phyloP scores from a whole-genome alignment of 2,797 vertebrate genomes.

The Adelosebastes latens region DNA sequence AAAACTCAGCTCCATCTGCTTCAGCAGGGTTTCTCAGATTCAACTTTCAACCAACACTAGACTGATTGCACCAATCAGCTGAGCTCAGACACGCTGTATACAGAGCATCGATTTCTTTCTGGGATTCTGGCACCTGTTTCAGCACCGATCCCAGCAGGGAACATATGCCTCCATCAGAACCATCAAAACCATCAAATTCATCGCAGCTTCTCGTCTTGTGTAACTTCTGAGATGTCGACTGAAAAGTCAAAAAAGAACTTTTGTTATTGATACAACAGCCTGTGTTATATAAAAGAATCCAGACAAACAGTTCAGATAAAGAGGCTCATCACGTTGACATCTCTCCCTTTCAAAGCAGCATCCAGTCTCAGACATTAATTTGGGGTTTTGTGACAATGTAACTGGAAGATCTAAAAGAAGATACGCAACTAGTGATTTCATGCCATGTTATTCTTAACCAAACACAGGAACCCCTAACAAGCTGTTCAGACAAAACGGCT shows the following conservation, averaged over 20 bases:
- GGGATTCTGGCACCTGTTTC: neutral
- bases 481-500: constrained; percentile 18
- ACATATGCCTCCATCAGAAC: neutral
- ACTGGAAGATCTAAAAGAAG: neutral
- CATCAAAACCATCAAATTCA: neutral
- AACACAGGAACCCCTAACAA: constrained; percentile 4
- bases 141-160: neutral
- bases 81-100: neutral
- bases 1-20: neutral
- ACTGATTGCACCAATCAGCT: neutral
- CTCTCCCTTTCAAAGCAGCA: neutral
- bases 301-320: neutral
- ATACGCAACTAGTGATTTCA: neutral
- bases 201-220: neutral
- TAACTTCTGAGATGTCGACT: neutral
- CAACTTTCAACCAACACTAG: neutral
- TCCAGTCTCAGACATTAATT: constrained; percentile 3
- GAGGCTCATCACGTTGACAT: neutral
- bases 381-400: neutral
- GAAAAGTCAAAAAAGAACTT: neutral
- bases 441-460: neutral
- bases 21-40: neutral
- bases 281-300: neutral
- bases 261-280: neutral
- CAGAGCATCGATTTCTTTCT: neutral